phyloP scores from a whole-genome alignment of 2,113 vertebrate species.

The Protobothrops mucrosquamatus region DNA sequence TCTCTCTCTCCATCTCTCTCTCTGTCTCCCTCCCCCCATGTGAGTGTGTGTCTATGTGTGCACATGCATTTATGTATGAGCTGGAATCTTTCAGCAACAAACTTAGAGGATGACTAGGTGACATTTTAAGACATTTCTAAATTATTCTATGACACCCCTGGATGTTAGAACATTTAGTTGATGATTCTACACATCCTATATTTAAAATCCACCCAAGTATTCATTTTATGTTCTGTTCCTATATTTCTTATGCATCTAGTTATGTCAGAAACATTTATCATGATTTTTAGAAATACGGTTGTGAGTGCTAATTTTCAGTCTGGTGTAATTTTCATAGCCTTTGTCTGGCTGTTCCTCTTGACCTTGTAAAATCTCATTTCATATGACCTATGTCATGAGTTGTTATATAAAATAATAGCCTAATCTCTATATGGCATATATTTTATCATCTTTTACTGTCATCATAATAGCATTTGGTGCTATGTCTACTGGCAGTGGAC shows the following conservation, averaged over 20 bases:
- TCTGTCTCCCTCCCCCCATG: not conserved
- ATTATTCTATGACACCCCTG: not conserved
- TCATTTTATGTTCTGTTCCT: not conserved
- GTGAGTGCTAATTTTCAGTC: not conserved
- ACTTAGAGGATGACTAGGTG: not conserved
- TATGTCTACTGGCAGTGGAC: accelerated
- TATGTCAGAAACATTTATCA: not conserved
- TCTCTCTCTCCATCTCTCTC: no score
- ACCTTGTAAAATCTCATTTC: not conserved
- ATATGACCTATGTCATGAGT: accelerated
- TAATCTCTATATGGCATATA: not conserved
- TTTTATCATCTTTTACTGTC: not conserved
- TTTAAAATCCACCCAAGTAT: not conserved
- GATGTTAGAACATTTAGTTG: not conserved
- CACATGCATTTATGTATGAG: not conserved
- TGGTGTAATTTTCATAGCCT: not conserved
- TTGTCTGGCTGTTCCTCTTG: not conserved
- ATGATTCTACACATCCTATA: not conserved
- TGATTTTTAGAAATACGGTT: not conserved
- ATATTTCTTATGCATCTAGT: not conserved
- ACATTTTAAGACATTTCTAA: not conserved
- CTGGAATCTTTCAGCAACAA: not conserved
- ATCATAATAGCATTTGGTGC: not conserved
- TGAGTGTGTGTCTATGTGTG: not conserved
- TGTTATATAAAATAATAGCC: not conserved